phyloP scores from a whole-genome alignment of 2,797 vertebrate genomes.

The Cottoperca gobio region DNA sequence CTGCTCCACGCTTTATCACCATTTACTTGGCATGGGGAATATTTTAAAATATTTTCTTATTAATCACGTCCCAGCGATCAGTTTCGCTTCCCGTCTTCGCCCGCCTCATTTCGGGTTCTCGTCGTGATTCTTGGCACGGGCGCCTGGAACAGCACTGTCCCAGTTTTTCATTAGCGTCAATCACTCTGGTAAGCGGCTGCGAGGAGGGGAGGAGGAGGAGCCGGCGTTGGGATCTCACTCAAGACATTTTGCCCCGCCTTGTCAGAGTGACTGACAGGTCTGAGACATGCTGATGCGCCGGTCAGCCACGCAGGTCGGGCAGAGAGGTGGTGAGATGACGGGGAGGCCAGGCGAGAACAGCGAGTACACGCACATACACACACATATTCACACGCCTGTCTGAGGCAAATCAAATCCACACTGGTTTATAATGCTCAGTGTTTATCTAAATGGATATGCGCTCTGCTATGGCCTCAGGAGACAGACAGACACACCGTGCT shows the following conservation, averaged over 20 bases:
- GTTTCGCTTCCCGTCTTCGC: conserved; percentile 75
- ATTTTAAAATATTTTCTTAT: conserved; percentile 80
- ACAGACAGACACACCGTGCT: conserved; percentile 59
- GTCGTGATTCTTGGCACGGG: conserved; percentile 74
- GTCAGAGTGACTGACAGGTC: conserved; percentile 83
- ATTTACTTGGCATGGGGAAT: conserved; percentile 78
- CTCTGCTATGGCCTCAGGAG: conserved; percentile 67
- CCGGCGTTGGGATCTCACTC: conserved; percentile 72
- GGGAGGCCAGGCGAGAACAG: conserved; percentile 37
- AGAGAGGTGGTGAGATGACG: conserved; percentile 67
- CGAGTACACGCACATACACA: conserved; percentile 15
- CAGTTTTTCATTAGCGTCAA: conserved; percentile 88
- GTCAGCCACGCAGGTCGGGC: conserved; percentile 74
- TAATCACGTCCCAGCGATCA: conserved; percentile 79
- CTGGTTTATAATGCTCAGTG: conserved; percentile 62
- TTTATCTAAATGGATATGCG: conserved; percentile 69
- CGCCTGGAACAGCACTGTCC: conserved; percentile 76
- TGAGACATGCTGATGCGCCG: conserved; percentile 67
- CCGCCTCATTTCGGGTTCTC: conserved; percentile 72
- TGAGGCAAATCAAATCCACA: conserved; percentile 65
- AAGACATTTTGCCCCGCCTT: conserved; percentile 84
- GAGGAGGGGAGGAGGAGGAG: conserved; percentile 47
- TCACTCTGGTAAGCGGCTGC: conserved; percentile 71
- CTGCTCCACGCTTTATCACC: conserved; percentile 74
- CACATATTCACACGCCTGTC: conserved; percentile 44